Conservation (phyloP, 2,113 vertebrate genomes). For the Saccopteryx leptura region DNA sequence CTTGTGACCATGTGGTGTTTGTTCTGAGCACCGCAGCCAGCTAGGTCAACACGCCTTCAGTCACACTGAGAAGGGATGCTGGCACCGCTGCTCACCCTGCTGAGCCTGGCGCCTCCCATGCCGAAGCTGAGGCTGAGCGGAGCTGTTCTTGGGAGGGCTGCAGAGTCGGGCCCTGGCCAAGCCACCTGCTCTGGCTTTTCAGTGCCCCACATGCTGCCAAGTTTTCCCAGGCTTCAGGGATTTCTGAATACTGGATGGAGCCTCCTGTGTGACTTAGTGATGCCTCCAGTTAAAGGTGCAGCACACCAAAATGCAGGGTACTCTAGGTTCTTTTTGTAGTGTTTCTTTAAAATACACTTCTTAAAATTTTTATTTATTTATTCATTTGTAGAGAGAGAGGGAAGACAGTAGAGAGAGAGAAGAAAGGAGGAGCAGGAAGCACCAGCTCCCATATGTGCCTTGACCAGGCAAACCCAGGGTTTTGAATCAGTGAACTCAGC, state of each 20-base stretch:
- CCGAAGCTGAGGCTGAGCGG: background rate
- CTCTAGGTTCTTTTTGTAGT: background rate
- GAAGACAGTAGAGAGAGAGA: too few relatives aligned
- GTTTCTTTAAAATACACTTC: background rate
- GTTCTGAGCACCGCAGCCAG: background rate
- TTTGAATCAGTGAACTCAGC: too few relatives aligned
- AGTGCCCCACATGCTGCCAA: background rate
- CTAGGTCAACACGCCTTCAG: background rate
- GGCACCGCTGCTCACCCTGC: background rate
- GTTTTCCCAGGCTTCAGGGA: background rate
- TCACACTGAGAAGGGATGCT: conserved; percentile 27
- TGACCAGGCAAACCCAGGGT: too few relatives aligned
- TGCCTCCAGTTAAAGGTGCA: background rate
- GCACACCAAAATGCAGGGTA: background rate
- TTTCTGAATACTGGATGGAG: background rate
- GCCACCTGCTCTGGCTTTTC: conserved; percentile 4
- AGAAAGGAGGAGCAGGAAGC: too few relatives aligned
- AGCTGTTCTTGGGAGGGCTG: conserved; percentile 45
- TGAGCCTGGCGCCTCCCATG: background rate
- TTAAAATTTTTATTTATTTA: too few relatives aligned
- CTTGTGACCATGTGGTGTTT: background rate
- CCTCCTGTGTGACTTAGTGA: background rate
- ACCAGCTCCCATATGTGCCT: too few relatives aligned
- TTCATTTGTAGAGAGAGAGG: too few relatives aligned
- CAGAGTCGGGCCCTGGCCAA: background rate